These are phyloP conservation scores for Emydoidea blandingii DNA, from an alignment of 2,797 vertebrate species.

Conservation along the genomic window DNA sequence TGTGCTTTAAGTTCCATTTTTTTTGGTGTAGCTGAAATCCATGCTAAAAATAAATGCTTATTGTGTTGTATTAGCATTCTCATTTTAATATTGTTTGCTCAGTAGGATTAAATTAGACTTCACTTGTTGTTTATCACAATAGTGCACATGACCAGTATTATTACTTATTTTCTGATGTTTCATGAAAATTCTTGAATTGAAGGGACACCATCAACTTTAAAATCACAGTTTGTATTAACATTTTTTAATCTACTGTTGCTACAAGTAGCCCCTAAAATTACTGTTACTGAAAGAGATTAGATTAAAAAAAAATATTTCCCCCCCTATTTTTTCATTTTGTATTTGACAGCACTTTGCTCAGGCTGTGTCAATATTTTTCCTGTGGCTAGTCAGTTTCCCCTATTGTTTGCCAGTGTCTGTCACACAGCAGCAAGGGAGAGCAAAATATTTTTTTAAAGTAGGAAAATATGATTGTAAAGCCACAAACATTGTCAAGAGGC, in stretches of 20 bases:
- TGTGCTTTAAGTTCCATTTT: slow-evolving; percentile 1
- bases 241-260: neutral
- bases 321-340: neutral
- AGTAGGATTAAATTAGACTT: neutral
- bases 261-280: neutral
- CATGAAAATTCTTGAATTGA: neutral
- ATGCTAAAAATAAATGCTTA: neutral
- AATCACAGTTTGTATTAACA: neutral
- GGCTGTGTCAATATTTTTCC: neutral
- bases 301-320: neutral
- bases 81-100: neutral
- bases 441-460: neutral
- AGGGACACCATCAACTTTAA: neutral
- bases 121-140: neutral
- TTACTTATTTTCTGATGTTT: slow-evolving; percentile 4
- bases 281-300: slow-evolving; percentile 1
- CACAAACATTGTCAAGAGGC: neutral
- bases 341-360: neutral
- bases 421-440: neutral
- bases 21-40: slow-evolving; percentile 12
- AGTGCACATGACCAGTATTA: neutral
- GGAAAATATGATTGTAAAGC: neutral
- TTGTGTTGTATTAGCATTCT: slow-evolving; percentile 1
- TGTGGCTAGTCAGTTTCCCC: neutral
- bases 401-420: neutral